Evolutionary conservation across 1,140 invertebrate species (phyloP).

Genomic region (Cydia pomonella): DNA sequence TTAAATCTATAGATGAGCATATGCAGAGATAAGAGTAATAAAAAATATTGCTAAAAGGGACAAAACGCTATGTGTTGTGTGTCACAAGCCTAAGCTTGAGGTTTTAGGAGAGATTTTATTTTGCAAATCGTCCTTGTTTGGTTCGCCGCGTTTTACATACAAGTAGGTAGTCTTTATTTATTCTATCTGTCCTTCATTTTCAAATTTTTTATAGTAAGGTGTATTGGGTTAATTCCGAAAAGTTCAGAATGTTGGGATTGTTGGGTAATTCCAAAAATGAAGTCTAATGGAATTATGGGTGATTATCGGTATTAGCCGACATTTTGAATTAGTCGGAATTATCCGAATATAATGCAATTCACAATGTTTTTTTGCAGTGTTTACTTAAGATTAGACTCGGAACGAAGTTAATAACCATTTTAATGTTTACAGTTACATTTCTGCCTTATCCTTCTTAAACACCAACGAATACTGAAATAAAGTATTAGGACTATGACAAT

Average conservation of each 20-base stretch:
- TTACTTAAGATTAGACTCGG: too few relatives aligned
- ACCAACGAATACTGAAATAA: conserved; percentile 26
- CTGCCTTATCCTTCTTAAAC: conserved; percentile 16
- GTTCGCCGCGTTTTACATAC: not conserved
- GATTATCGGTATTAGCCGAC: too few relatives aligned
- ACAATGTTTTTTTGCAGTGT: too few relatives aligned
- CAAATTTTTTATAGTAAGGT: not conserved
- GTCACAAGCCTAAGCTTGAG: not conserved
- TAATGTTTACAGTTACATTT: conserved; percentile 3
- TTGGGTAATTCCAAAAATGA: too few relatives aligned
- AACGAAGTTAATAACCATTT: not conserved
- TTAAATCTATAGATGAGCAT: too few relatives aligned
- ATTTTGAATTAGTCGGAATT: too few relatives aligned
- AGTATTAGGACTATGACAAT: conserved; percentile 1
- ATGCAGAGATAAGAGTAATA: too few relatives aligned
- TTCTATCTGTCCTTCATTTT: not conserved
- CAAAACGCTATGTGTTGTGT: not conserved
- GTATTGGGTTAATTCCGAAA: too few relatives aligned
- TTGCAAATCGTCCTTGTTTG: not conserved
- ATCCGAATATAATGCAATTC: too few relatives aligned
- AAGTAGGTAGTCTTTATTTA: not conserved
- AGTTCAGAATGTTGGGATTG: too few relatives aligned
- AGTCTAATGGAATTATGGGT: too few relatives aligned
- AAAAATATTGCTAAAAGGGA: too few relatives aligned
- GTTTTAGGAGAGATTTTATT: conserved; percentile 5